Conservation (phyloP, 2,888 invertebrate species). For the Branchipolynoe longqiensis region DNA sequence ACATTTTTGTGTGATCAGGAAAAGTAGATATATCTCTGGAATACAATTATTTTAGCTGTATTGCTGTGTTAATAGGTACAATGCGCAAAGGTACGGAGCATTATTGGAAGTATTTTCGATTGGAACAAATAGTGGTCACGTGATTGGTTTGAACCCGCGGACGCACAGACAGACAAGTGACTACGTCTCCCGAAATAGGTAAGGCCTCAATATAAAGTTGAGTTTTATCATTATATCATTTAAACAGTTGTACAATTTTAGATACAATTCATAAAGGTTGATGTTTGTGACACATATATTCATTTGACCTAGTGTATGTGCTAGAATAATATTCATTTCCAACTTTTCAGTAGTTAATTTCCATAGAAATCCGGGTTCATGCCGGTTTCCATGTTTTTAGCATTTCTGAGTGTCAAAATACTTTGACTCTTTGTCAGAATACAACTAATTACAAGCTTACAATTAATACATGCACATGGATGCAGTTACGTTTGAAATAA, state of each 20-base stretch:
- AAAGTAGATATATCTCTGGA: no score
- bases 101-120: neutral
- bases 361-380: conserved; percentile 24
- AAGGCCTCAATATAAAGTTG: neutral
- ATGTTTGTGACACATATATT: no score
- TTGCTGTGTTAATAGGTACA: no score
- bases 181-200: conserved; percentile 43
- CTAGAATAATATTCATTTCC: neutral
- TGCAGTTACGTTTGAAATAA: no score
- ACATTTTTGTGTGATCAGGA: no score
- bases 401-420: no score
- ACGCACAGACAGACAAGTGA: conserved; percentile 47
- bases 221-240: neutral
- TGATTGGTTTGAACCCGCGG: conserved; percentile 30
- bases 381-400: conserved; percentile 11
- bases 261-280: no score
- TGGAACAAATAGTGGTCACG: conserved; percentile 14
- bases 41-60: neutral
- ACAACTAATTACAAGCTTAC: no score
- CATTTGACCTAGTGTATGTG: no score
- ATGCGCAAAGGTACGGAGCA: neutral
- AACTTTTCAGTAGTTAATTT: neutral
- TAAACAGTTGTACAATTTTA: no score
- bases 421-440: no score
- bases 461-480: no score